Evolutionary conservation across 2,888 invertebrate genomes (phyloP).

Genomic region (Pterostichus madidus): DNA sequence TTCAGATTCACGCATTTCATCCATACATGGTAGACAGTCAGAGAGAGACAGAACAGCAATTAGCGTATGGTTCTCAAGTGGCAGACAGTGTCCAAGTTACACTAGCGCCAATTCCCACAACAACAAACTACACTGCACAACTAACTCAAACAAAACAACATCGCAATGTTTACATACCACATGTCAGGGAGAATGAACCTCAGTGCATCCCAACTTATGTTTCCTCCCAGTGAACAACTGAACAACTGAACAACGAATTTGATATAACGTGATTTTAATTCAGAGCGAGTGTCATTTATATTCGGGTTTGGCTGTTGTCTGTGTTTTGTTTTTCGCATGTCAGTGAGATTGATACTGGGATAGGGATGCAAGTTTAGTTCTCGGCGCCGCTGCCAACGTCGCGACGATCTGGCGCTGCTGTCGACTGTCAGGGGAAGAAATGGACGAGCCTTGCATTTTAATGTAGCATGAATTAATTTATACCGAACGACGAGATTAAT

Average conservation of each 20-base stretch:
- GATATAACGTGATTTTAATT: conserved; percentile 29
- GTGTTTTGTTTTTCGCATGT: conserved; percentile 16
- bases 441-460: conserved; percentile 45
- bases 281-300: conserved; percentile 14
- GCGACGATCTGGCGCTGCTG: conserved; percentile 22
- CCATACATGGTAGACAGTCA: background rate
- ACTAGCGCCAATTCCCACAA: conserved; percentile 35
- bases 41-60: conserved; percentile 26
- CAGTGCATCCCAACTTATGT: conserved; percentile 18
- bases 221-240: conserved; percentile 14
- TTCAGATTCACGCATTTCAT: background rate
- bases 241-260: conserved; percentile 15
- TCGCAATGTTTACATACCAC: conserved; percentile 35
- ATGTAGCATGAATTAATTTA: conserved; percentile 37
- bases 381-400: background rate
- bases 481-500: conserved; percentile 32
- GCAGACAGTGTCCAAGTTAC: conserved; percentile 32
- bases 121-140: conserved; percentile 22
- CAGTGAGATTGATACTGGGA: conserved; percentile 23
- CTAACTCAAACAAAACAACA: conserved; percentile 32
- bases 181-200: conserved; percentile 24
- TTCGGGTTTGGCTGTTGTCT: background rate
- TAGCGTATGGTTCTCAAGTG: conserved; percentile 47
- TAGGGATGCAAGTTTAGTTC: conserved; percentile 8
- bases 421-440: conserved; percentile 24